phyloP scores from a whole-genome alignment of 1,140 invertebrate genomes.

The Papilio dardanus region DNA sequence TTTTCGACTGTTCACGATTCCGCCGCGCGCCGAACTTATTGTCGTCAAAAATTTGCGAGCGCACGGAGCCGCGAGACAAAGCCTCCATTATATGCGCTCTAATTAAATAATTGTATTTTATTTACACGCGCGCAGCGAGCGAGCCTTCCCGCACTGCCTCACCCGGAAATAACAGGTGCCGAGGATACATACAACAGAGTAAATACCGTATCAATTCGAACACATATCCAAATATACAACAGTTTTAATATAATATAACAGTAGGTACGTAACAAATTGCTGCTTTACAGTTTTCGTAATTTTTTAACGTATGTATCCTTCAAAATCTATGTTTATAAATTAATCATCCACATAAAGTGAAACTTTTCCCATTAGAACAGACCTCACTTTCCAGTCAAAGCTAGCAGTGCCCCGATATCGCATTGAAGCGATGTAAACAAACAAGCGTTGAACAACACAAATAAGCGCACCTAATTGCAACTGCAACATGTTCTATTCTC shows the following conservation, averaged over 20 bases:
- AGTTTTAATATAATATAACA: too few relatives aligned
- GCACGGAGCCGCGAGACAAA: conserved; percentile 22
- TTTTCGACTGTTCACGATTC: conserved; percentile 35
- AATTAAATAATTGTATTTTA: conserved; percentile 22
- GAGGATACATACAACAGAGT: neutral
- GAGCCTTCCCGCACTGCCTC: neutral
- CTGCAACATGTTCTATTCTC: conserved; percentile 26
- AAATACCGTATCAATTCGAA: conserved; percentile 4
- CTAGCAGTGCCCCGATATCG: neutral
- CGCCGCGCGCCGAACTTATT: conserved; percentile 13
- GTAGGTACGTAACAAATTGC: too few relatives aligned
- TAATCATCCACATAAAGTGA: neutral
- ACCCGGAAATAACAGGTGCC: neutral
- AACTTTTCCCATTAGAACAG: neutral
- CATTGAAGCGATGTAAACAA: conserved; percentile 7
- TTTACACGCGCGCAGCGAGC: neutral
- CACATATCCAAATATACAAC: neutral
- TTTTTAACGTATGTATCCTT: too few relatives aligned
- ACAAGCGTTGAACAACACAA: conserved; percentile 14
- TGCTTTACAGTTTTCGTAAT: too few relatives aligned
- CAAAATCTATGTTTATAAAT: too few relatives aligned
- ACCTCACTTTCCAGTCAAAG: neutral
- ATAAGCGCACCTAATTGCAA: neutral
- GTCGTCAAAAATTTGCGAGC: conserved; percentile 14
- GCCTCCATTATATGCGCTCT: conserved; percentile 3